Evolutionary conservation across 2,113 vertebrate genomes (phyloP).

Genomic region (Psilopogon haemacephalus): DNA sequence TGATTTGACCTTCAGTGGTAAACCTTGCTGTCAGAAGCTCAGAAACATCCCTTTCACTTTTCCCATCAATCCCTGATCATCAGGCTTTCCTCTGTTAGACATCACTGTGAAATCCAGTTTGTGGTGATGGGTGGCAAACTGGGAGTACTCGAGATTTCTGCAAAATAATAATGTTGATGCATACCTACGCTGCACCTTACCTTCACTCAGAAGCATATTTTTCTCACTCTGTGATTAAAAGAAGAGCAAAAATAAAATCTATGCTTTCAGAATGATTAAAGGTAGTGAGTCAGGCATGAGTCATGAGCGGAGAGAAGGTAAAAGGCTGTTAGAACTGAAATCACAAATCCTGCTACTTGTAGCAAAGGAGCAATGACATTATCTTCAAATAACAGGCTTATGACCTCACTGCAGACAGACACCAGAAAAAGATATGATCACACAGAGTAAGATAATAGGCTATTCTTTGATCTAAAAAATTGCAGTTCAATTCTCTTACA

Average conservation of each 20-base stretch:
- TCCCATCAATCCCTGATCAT: background rate
- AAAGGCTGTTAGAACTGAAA: constrained; percentile 10
- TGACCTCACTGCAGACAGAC: constrained; percentile 24
- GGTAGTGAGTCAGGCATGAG: constrained; percentile 36
- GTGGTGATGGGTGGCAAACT: background rate
- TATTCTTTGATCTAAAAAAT: background rate
- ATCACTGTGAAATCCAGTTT: background rate
- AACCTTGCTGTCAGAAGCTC: background rate
- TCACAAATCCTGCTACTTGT: background rate
- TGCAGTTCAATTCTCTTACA: background rate
- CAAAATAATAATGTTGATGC: background rate
- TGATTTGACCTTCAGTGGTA: background rate
- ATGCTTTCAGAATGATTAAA: constrained; percentile 45
- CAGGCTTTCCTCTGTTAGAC: background rate
- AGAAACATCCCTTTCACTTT: background rate
- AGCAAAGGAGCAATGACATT: constrained; percentile 12
- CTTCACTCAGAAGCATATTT: background rate
- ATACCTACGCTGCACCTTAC: background rate
- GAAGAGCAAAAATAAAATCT: constrained; percentile 31
- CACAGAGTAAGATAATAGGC: background rate
- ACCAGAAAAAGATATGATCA: constrained; percentile 17
- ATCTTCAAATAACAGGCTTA: constrained; percentile 19
- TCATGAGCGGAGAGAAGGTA: constrained; percentile 11
- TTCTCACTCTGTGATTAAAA: background rate
- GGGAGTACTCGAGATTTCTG: background rate